phyloP scores from a whole-genome alignment of 2,888 invertebrate genomes.

The Leucozona laternaria region DNA sequence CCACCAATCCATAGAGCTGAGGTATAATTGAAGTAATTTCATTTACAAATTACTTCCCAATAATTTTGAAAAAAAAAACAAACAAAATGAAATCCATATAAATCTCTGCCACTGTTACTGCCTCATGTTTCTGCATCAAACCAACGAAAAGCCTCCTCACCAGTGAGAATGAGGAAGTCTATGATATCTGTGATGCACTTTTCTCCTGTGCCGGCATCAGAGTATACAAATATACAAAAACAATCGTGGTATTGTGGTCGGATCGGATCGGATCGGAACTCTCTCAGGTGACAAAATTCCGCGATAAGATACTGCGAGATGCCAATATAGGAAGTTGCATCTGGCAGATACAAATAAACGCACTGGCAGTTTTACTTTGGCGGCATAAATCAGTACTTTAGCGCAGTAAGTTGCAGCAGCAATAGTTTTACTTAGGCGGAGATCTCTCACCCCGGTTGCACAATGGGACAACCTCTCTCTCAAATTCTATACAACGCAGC shows the following conservation, averaged over 20 bases:
- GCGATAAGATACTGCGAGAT: conserved; percentile 52
- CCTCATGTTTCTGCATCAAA: conserved; percentile 2
- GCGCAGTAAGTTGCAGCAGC: neutral
- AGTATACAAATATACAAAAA: neutral
- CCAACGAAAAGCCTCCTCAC: neutral
- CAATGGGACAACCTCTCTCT: conserved; percentile 8
- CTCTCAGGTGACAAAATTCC: conserved; percentile 64
- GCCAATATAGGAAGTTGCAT: conserved; percentile 51
- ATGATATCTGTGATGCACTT: conserved; percentile 21
- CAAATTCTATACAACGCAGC: neutral
- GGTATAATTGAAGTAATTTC: conserved; percentile 21
- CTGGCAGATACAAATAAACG: conserved; percentile 38
- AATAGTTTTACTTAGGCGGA: conserved; percentile 20
- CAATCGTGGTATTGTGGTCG: conserved; percentile 54
- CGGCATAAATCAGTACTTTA: conserved; percentile 45
- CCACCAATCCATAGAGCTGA: conserved; percentile 8
- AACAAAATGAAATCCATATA: neutral
- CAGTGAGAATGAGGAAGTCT: conserved; percentile 21
- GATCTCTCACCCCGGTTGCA: conserved; percentile 10
- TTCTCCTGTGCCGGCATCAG: neutral
- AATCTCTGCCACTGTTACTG: neutral
- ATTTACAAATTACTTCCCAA: conserved; percentile 26
- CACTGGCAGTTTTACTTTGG: conserved; percentile 44
- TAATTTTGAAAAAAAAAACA: neutral
- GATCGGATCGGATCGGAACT: neutral